Evolutionary conservation across 2,888 invertebrate genomes (phyloP).

Genomic region (Lasioglossum pauxillum): DNA sequence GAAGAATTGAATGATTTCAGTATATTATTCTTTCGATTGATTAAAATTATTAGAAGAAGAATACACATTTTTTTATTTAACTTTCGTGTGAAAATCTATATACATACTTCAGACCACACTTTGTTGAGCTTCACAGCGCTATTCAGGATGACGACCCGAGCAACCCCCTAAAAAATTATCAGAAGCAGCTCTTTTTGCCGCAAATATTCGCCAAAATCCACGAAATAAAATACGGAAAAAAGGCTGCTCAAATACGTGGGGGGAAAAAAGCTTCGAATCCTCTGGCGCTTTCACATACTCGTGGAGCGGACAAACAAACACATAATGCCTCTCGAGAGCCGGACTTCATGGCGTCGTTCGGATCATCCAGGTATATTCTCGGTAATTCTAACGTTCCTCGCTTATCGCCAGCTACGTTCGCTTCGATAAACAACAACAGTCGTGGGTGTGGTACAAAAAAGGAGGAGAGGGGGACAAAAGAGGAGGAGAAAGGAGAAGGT

Average conservation of each 20-base stretch:
- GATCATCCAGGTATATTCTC: constrained; percentile 7
- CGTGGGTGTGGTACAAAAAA: background rate
- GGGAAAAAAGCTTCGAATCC: background rate
- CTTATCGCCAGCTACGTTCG: constrained; percentile 6
- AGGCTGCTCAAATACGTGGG: background rate
- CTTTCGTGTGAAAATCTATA: too few species aligned
- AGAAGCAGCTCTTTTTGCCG: background rate
- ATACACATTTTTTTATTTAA: too few species aligned
- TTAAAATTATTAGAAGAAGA: too few species aligned
- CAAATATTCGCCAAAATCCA: background rate
- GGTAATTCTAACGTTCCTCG: background rate
- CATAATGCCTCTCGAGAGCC: constrained; percentile 3
- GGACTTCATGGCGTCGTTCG: constrained; percentile 11
- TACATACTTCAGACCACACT: too few species aligned
- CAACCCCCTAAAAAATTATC: background rate
- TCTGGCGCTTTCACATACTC: background rate
- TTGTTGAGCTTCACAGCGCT: background rate
- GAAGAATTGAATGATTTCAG: too few species aligned
- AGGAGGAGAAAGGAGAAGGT: background rate
- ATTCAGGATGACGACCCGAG: background rate
- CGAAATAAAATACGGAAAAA: background rate
- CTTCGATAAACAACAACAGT: constrained; percentile 5
- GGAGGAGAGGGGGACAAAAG: background rate
- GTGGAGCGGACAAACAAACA: background rate
- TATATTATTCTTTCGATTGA: too few species aligned